Evolutionary conservation across 2,888 invertebrate species (phyloP), one percentile per base, ranked within the genome.

Genomic region (Xanthorhoe designata): DNA sequence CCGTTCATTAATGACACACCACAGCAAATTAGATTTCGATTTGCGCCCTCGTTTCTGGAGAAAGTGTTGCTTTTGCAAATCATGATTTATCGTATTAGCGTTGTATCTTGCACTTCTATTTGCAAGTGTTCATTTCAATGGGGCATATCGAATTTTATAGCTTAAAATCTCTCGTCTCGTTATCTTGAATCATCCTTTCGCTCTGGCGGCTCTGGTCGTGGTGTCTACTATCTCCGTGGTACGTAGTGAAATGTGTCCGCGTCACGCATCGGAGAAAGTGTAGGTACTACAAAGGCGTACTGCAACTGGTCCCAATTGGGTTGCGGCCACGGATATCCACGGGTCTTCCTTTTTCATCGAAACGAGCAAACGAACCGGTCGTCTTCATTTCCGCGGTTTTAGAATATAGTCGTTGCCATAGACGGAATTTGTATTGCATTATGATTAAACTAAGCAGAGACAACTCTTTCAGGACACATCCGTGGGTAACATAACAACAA

Each of bases 251-350:
- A 90, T 83, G 89, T 83, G 85, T 81, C 81, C 83, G 83, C 89
- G 90, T 90, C 91, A 90, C 88, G 88, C 86, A 88, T 75, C 75
- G 90, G 92, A 88, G 92, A 93, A 93, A 93, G 92, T 93, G 90
- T n/a, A n/a, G n/a, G n/a, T 90, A 92, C 89, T 86, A 89, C 88
- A 87, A 88, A 81, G 85, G 79, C 77, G 82, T 86, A 89, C 88
- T 85, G 86, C 85, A 79, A 87, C 90, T 90, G 91, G 90, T 88
- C 89, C 82, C 89, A 92, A 87, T 91, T 92, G 87, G 92, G 92
- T 90, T 90, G 82, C 83, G 90, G 86, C 91, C 91, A 91, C 91
- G 89, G 91, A 91, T 87, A 83, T 84, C 82, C 84, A 76, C 82
- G 80, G 83, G 78, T 85, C 86, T 86, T 89, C 87, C 87, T 89